Evolutionary conservation across 2,113 vertebrate genomes (phyloP).

Genomic region (Neolamprologus falcicula): DNA sequence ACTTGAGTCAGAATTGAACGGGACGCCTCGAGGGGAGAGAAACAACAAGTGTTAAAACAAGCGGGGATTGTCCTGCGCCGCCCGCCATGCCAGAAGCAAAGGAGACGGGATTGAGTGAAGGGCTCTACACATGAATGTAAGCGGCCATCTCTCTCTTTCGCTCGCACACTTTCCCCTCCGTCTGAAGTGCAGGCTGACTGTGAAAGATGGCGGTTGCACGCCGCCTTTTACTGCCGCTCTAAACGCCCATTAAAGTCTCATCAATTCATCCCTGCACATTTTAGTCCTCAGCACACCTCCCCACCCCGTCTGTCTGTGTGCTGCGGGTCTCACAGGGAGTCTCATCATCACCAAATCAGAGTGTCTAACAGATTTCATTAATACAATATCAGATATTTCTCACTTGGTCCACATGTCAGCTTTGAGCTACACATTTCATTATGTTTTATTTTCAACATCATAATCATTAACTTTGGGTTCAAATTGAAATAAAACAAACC

Average conservation of each 20-base stretch:
- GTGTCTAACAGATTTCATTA: background rate
- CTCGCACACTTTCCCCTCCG: background rate
- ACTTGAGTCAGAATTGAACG: constrained; percentile 52
- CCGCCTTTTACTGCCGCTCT: constrained; percentile 75
- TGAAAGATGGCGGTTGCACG: background rate
- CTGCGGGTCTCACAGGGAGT: background rate
- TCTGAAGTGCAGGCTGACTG: constrained; percentile 74
- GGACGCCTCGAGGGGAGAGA: constrained; percentile 39
- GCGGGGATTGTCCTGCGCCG: constrained; percentile 40
- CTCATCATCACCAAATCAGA: background rate
- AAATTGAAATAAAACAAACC: background rate
- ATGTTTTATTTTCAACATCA: background rate
- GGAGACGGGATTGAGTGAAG: constrained; percentile 41
- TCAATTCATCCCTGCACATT: constrained; percentile 84
- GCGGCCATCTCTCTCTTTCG: constrained; percentile 13
- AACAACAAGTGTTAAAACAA: constrained; percentile 46
- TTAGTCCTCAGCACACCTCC: constrained; percentile 69
- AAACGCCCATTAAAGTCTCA: constrained; percentile 86
- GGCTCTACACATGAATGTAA: constrained; percentile 54
- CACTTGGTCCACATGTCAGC: background rate
- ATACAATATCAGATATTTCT: background rate
- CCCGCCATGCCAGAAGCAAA: constrained; percentile 12
- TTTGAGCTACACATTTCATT: background rate
- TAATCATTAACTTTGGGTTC: background rate
- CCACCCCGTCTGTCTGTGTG: constrained; percentile 18